Conservation (phyloP, 2,888 invertebrate genomes). For the Xanthorhoe spadicearia region DNA sequence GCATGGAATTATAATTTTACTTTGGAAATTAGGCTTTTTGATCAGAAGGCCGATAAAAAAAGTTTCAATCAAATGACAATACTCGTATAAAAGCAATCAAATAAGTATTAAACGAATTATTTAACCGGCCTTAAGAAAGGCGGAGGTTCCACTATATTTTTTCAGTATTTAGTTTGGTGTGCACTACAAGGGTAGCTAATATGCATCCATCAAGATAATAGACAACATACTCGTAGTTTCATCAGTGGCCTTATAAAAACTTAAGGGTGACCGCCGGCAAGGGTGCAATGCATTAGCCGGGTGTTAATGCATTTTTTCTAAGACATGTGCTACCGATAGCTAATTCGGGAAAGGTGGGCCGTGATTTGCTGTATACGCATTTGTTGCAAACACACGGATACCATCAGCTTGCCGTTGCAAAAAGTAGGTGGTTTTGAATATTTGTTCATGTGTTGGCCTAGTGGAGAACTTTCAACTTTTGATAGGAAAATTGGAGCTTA, state of each 20-base stretch:
- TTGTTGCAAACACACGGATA: conserved; percentile 40
- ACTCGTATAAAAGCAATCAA: too few relatives aligned
- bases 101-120: too few relatives aligned
- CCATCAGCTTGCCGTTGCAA: conserved; percentile 29
- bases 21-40: too few relatives aligned
- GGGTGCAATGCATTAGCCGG: conserved; percentile 64
- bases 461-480: not conserved
- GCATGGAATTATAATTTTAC: too few relatives aligned
- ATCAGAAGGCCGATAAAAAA: too few relatives aligned
- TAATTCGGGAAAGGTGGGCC: conserved; percentile 77
- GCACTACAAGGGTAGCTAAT: not conserved
- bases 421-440: not conserved
- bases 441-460: not conserved
- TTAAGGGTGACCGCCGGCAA: conserved; percentile 24
- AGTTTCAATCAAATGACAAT: too few relatives aligned
- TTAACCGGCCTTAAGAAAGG: too few relatives aligned
- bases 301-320: conserved; percentile 79
- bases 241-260: conserved; percentile 17
- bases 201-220: not conserved
- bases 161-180: not conserved
- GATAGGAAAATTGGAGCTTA: not conserved
- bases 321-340: conserved; percentile 75
- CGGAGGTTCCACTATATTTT: too few relatives aligned
- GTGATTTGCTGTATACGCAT: conserved; percentile 43
- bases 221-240: not conserved